Evolutionary conservation across 2,113 vertebrate genomes (phyloP).

Genomic region (Thunnus maccoyii): DNA sequence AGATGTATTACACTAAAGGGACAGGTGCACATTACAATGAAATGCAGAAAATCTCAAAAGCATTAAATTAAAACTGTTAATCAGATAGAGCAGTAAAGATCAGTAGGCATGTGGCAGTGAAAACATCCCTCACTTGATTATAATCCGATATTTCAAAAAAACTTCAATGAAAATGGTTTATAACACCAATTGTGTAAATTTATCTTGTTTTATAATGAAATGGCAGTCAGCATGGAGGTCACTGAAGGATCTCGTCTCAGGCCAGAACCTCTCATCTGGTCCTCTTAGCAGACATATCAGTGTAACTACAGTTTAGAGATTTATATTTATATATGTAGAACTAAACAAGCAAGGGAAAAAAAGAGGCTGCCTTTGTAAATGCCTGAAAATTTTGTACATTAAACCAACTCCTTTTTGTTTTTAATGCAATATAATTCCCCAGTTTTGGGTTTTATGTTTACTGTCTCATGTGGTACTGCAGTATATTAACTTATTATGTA

Average conservation of each 20-base stretch:
- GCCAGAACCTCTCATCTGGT: constrained; percentile 32
- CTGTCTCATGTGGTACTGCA: constrained; percentile 75
- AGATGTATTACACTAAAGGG: constrained; percentile 60
- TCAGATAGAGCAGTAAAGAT: neutral
- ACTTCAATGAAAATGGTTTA: neutral
- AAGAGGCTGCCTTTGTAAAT: constrained; percentile 81
- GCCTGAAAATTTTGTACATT: constrained; percentile 80
- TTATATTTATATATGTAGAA: constrained; percentile 81
- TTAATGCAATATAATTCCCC: constrained; percentile 72
- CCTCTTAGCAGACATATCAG: constrained; percentile 68
- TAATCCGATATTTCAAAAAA: constrained; percentile 9
- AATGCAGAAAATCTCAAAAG: neutral
- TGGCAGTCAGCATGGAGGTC: constrained; percentile 14
- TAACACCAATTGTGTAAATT: constrained; percentile 7
- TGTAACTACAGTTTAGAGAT: constrained; percentile 73
- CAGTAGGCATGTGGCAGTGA: neutral
- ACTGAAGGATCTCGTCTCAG: constrained; percentile 36
- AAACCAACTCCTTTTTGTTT: constrained; percentile 73
- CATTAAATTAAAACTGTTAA: neutral
- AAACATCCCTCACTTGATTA: neutral
- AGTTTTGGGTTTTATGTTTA: constrained; percentile 72
- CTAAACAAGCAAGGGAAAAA: constrained; percentile 51
- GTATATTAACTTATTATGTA: constrained; percentile 84
- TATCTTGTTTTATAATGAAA: constrained; percentile 16
- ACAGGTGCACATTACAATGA: constrained; percentile 20